Base-by-base conservation (phyloP, 2,888 invertebrate genomes). In the Marasmarcha lunaedactyla region DNA sequence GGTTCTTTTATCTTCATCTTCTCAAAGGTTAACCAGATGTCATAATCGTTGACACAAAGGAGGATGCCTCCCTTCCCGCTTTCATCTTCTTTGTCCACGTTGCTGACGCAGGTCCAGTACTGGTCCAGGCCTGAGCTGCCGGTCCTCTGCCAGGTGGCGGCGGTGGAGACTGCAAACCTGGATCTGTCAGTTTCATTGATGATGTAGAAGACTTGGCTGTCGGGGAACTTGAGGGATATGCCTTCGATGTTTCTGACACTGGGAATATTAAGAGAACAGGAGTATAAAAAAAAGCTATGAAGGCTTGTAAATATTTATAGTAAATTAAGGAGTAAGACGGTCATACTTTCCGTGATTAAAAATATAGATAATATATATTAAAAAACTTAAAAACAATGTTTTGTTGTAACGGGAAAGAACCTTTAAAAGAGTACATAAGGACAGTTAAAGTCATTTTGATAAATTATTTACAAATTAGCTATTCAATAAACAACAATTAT, bases 1-100 rank as follows among this genome's bases (percentile, higher is more conserved):
- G 74, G 76, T 42, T 76, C 74, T 25, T 55, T 59, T 27, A 64
- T 46, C 57, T 74, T 77, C 1, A 76, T 52, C 40, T 63, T 67
- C 45, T 68, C 67, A 45, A 74, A 76, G 6, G 53, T 52, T 13
- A 49, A 42, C 77, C 76, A 77, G 6, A 74, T 41, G 1, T 43
- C 13, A 37, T 56, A 70, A 40, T 67, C 33, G 3, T 61, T 44
- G 0, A 66, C 48, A 40, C 76, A 77, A 1, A 63, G 11, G 7
- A 74, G 42, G 1, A 65, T 26, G 0, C 61, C 68, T 1, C 63
- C 70, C 14, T 49, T 55, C 0, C 44, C 46, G 0, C 38, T 30
- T 0, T 12, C n/a, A 9, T 54, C 58, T n/a, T 56, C 54, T 11
- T 48, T 55, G 35, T 62, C 61, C 27, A 57, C 33, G 26, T 51